Conservation (phyloP, 1,140 invertebrate species). For the Pseudomyrmex sp. region DNA sequence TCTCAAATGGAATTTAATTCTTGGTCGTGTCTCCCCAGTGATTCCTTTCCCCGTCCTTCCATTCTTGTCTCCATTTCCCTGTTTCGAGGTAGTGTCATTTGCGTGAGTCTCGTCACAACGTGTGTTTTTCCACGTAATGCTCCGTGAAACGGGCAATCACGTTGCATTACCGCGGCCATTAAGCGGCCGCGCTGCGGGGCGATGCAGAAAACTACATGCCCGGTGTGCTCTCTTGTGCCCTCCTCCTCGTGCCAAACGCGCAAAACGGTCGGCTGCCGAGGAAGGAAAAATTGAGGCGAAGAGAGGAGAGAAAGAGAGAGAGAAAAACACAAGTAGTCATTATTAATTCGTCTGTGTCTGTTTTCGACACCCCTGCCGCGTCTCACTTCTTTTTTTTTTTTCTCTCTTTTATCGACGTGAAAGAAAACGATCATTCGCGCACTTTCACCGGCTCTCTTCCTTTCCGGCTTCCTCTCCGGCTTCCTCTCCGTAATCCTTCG, state of each 20-base stretch:
- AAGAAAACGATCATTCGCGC: slow-evolving; percentile 35
- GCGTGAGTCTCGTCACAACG: slow-evolving; percentile 65
- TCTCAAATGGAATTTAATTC: slow-evolving; percentile 47
- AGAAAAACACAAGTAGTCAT: slow-evolving; percentile 37
- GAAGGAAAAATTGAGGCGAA: slow-evolving; percentile 29
- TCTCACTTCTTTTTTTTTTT: slow-evolving; percentile 25
- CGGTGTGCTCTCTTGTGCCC: slow-evolving; percentile 18
- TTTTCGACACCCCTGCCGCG: slow-evolving; percentile 36
- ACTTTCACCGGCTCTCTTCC: background rate
- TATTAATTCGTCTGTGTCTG: slow-evolving; percentile 59
- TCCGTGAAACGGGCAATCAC: slow-evolving; percentile 76
- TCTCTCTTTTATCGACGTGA: background rate
- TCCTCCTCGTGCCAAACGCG: slow-evolving; percentile 20
- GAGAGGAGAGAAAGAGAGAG: background rate
- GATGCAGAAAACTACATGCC: slow-evolving; percentile 56
- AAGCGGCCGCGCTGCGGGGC: slow-evolving; percentile 68
- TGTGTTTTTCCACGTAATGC: slow-evolving; percentile 76
- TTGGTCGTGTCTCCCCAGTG: slow-evolving; percentile 3
- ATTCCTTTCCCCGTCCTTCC: background rate
- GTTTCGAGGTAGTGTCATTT: slow-evolving; percentile 55
- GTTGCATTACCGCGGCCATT: slow-evolving; percentile 71
- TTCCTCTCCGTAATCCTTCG: slow-evolving; percentile 9
- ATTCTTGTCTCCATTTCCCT: slow-evolving; percentile 30
- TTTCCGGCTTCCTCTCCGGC: slow-evolving; percentile 1
- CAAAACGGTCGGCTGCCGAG: slow-evolving; percentile 49